phyloP scores from a whole-genome alignment of 2,113 vertebrate species.

The Litocranius walleri region DNA sequence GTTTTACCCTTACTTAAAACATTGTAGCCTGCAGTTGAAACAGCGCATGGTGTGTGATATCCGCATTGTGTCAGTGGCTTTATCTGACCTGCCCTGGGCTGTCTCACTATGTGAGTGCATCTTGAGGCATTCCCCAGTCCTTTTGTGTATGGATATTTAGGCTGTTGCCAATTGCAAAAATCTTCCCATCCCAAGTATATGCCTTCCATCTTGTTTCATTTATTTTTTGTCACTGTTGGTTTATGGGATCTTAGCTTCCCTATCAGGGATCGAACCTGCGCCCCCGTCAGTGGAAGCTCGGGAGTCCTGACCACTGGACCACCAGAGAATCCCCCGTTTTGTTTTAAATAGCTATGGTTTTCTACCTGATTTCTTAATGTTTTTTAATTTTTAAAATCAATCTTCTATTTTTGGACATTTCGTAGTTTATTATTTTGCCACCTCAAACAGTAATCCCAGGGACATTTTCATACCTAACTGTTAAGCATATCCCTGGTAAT shows the following conservation, averaged over 20 bases:
- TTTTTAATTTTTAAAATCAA: neutral
- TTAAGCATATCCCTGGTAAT: neutral
- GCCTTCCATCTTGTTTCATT: neutral
- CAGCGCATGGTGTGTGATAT: neutral
- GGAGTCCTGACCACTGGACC: neutral
- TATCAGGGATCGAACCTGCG: accelerated
- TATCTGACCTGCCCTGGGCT: neutral
- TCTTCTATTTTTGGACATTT: neutral
- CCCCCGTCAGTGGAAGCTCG: neutral
- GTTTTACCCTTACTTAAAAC: neutral
- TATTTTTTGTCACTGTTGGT: neutral
- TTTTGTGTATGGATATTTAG: neutral
- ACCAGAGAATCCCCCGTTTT: neutral
- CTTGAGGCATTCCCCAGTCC: neutral
- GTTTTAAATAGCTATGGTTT: neutral
- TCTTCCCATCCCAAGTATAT: neutral
- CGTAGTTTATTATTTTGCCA: neutral
- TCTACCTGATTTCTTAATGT: neutral
- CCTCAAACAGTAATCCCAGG: neutral
- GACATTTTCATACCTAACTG: neutral
- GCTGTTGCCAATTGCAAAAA: neutral
- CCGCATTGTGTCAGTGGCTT: accelerated
- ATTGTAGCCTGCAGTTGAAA: neutral
- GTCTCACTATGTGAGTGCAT: neutral
- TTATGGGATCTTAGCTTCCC: neutral